A percentile compares a stretch with the other conserved stretches of the same genome.
Conservation (phyloP, 2,888 invertebrate genomes). For the Sarcophaga subvicina region DNA sequence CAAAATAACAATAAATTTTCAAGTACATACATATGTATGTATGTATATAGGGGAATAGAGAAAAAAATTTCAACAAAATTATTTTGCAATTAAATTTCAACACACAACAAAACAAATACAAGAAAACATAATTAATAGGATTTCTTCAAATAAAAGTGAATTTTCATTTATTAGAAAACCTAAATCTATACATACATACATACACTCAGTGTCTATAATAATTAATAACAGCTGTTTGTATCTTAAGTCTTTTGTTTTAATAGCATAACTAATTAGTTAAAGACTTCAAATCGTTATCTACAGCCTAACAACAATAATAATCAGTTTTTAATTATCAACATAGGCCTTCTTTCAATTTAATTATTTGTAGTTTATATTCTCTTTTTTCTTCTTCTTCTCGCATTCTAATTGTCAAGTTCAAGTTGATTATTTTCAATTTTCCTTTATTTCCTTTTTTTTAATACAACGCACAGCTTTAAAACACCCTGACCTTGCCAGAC, state of each 20-base stretch:
- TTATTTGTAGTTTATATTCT: neutral
- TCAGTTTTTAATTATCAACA: slow-evolving; percentile 33
- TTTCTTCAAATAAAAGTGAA: slow-evolving; percentile 41
- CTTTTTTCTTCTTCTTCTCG: neutral
- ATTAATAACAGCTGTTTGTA: slow-evolving; percentile 35
- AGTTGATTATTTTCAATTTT: slow-evolving; percentile 15
- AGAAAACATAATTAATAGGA: neutral
- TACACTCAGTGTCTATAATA: neutral
- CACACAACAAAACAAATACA: slow-evolving; percentile 30
- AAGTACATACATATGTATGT: too few relatives aligned
- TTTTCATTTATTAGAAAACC: slow-evolving; percentile 29
- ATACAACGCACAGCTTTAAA: slow-evolving; percentile 35
- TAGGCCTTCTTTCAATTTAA: neutral
- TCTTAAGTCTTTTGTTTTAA: slow-evolving; percentile 57
- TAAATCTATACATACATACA: slow-evolving; percentile 3
- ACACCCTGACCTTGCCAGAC: slow-evolving; percentile 62
- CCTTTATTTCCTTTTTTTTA: slow-evolving; percentile 57
- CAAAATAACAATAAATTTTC: slow-evolving; percentile 1
- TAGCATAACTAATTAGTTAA: slow-evolving; percentile 16
- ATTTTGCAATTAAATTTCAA: slow-evolving; percentile 43
- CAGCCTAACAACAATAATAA: slow-evolving; percentile 10
- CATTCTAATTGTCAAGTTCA: slow-evolving; percentile 49
- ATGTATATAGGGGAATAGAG: neutral
- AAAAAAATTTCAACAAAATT: neutral
- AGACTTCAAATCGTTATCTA: neutral